These are phyloP conservation scores for Danaus melanippus DNA, from an alignment of 1,140 invertebrate species.

Conservation along the genomic window DNA sequence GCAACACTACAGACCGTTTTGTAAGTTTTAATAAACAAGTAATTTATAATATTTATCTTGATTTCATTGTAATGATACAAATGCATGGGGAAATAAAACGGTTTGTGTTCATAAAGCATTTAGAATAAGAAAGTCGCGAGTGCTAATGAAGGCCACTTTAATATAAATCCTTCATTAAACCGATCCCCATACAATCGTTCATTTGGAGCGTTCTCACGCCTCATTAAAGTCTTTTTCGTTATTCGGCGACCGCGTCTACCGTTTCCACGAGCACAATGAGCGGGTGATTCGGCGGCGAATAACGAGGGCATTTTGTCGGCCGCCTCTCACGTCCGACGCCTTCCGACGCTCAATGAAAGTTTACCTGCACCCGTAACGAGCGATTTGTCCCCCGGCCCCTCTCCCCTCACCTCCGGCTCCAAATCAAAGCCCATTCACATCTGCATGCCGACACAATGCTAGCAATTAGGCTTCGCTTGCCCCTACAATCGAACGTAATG, in stretches of 20 bases:
- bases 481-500: conserved; percentile 70
- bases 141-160: conserved; percentile 49
- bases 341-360: conserved; percentile 72
- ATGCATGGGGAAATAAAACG: conserved; percentile 5
- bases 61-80: too few species aligned
- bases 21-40: conserved; percentile 7
- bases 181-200: conserved; percentile 59
- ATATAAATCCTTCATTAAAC: conserved; percentile 66
- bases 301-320: conserved; percentile 70
- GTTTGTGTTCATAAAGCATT: conserved; percentile 11
- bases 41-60: neutral
- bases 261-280: conserved; percentile 69
- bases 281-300: conserved; percentile 70
- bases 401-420: conserved; percentile 50
- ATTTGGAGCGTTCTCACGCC: conserved; percentile 66
- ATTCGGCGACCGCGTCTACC: conserved; percentile 68
- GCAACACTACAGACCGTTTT: conserved; percentile 9
- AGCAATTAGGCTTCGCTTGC: conserved; percentile 66
- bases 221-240: conserved; percentile 71
- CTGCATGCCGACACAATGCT: conserved; percentile 70
- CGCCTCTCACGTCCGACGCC: conserved; percentile 70
- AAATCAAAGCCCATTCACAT: conserved; percentile 72
- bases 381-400: conserved; percentile 67
- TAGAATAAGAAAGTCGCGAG: conserved; percentile 13
- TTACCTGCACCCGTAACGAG: conserved; percentile 71